Evolutionary conservation across 2,113 vertebrate genomes (phyloP).

Genomic region (Ramphastos sulfuratus): DNA sequence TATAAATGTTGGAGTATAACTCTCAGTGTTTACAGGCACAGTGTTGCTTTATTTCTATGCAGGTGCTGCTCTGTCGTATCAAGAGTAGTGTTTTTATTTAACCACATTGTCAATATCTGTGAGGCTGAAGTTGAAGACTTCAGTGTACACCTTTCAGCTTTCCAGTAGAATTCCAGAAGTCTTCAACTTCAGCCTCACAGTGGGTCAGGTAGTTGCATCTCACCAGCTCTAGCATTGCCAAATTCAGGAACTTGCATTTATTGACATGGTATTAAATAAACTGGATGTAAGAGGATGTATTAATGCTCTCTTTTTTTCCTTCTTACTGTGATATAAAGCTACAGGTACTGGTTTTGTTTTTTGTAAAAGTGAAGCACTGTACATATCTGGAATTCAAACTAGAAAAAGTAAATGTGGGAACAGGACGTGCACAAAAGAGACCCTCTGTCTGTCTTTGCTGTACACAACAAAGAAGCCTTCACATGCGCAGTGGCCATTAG

Average conservation of each 20-base stretch:
- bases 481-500: neutral
- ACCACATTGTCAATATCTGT: neutral
- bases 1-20: neutral
- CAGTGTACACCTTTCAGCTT: neutral
- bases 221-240: neutral
- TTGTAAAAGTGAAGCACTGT: neutral
- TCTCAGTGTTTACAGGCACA: neutral
- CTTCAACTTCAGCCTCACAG: too few relatives aligned
- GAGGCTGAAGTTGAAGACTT: neutral
- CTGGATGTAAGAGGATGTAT: neutral
- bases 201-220: neutral
- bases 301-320: neutral
- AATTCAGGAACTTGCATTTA: neutral
- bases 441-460: neutral
- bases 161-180: neutral
- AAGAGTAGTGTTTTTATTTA: neutral
- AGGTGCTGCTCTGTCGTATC: neutral
- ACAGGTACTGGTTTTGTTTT: neutral
- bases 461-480: neutral
- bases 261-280: conserved; percentile 36
- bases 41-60: neutral
- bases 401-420: neutral
- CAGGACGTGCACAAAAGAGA: neutral
- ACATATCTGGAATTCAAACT: neutral
- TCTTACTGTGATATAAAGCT: neutral